Conservation (phyloP, 2,797 vertebrate genomes). For the Carapus acus region DNA sequence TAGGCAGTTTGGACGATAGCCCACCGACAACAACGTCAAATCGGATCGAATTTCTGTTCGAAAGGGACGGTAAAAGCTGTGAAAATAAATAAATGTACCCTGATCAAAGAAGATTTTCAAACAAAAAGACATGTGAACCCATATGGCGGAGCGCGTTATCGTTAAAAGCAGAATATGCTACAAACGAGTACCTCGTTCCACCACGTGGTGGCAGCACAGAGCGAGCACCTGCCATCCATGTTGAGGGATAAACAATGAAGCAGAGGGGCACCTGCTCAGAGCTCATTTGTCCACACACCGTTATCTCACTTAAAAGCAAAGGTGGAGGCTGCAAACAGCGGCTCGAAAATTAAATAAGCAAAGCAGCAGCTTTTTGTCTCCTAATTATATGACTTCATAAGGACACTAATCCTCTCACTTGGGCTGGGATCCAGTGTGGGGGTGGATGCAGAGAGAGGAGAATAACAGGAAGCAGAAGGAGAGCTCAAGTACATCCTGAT, state of each 20-base stretch:
- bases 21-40: no score
- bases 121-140: no score
- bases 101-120: no score
- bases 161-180: no score
- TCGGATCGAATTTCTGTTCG: no score
- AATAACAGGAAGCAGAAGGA: constrained; percentile 42
- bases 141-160: no score
- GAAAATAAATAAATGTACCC: no score
- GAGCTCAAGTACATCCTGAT: constrained; percentile 42
- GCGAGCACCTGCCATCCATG: constrained; percentile 9
- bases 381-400: constrained; percentile 38
- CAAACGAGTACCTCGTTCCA: no score
- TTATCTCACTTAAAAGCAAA: constrained; percentile 11
- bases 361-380: constrained; percentile 29
- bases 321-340: constrained; percentile 8
- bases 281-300: background rate
- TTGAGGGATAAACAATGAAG: no score
- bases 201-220: constrained; percentile 53
- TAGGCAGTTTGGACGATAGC: no score
- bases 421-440: constrained; percentile 41
- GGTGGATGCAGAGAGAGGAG: background rate
- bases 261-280: constrained; percentile 2
- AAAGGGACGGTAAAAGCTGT: no score
- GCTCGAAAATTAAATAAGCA: constrained; percentile 33
- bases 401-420: constrained; percentile 47